A percentile compares a stretch with the other conserved stretches of the same genome.
phyloP scores from a whole-genome alignment of 2,888 invertebrate species.

The Sarcophaga subvicina region DNA sequence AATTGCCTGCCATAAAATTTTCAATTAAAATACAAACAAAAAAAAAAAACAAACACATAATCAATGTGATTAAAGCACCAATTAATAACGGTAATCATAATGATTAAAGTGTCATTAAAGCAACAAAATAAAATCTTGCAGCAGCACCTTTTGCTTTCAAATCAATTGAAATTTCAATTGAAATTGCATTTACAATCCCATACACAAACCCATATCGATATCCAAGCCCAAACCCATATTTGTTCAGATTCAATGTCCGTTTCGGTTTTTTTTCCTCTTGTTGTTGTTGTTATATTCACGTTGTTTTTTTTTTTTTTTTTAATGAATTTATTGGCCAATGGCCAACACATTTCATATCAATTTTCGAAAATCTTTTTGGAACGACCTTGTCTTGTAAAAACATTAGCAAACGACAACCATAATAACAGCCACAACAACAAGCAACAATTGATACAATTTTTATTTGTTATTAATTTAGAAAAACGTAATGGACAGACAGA shows the following conservation, averaged over 20 bases:
- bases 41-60: too few species aligned
- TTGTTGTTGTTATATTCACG: too few species aligned
- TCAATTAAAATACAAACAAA: too few species aligned
- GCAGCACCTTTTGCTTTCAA: not conserved
- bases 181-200: not conserved
- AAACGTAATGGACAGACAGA: slow-evolving; percentile 5
- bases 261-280: not conserved
- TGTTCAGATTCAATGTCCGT: not conserved
- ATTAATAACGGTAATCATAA: too few species aligned
- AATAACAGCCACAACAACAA: not conserved
- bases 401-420: slow-evolving; percentile 21
- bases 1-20: too few species aligned
- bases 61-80: too few species aligned
- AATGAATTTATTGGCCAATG: slow-evolving; percentile 1
- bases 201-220: not conserved
- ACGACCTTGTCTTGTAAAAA: slow-evolving; percentile 60
- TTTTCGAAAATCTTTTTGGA: slow-evolving; percentile 56
- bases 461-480: slow-evolving; percentile 49
- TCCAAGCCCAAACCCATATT: not conserved
- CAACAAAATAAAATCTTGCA: too few species aligned
- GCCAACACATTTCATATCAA: slow-evolving; percentile 23
- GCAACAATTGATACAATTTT: slow-evolving; percentile 27
- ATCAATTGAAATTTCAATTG: not conserved
- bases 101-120: too few species aligned
- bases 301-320: too few species aligned